Percentiles rank a stretch among this genome's conserved stretches.
Conservation (phyloP, 1,140 invertebrate species). For the Drosophila arizonae region DNA sequence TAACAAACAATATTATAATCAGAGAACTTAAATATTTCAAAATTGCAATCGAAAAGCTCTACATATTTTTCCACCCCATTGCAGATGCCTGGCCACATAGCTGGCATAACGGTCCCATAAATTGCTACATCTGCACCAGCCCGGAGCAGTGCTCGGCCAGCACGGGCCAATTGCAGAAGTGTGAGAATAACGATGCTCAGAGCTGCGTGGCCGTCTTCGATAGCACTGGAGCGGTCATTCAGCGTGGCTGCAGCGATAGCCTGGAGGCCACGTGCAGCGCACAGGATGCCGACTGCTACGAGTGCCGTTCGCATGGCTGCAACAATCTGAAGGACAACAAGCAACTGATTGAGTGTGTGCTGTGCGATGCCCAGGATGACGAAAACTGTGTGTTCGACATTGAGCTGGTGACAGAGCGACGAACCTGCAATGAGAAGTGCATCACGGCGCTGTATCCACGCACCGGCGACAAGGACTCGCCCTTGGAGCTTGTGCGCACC, state of each 20-base stretch:
- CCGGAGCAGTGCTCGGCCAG: conserved; percentile 44
- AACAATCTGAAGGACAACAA: conserved; percentile 48
- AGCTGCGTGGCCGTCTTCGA: conserved; percentile 64
- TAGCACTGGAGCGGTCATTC: conserved; percentile 45
- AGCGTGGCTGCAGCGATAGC: conserved; percentile 71
- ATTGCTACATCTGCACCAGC: conserved; percentile 61
- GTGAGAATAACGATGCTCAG: conserved; percentile 55
- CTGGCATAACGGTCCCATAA: conserved; percentile 68
- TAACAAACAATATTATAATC: no score
- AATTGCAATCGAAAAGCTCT: no score
- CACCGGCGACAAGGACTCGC: conserved; percentile 46
- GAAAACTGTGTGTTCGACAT: conserved; percentile 59
- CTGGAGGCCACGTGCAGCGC: conserved; percentile 31
- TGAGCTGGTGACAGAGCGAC: conserved; percentile 40
- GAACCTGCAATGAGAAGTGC: conserved; percentile 62
- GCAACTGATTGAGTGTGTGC: conserved; percentile 55
- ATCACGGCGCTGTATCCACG: conserved; percentile 71
- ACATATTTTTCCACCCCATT: not conserved
- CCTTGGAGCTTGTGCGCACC: conserved; percentile 59
- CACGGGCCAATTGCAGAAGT: conserved; percentile 51
- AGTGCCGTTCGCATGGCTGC: conserved; percentile 71
- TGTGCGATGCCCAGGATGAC: conserved; percentile 63
- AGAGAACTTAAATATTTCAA: no score
- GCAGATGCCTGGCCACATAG: conserved; percentile 58
- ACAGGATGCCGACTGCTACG: conserved; percentile 45